Evolutionary conservation across 2,797 vertebrate genomes (phyloP), one percentile per base, ranked within the genome.

Genomic region (Yasuhikotakia modesta): DNA sequence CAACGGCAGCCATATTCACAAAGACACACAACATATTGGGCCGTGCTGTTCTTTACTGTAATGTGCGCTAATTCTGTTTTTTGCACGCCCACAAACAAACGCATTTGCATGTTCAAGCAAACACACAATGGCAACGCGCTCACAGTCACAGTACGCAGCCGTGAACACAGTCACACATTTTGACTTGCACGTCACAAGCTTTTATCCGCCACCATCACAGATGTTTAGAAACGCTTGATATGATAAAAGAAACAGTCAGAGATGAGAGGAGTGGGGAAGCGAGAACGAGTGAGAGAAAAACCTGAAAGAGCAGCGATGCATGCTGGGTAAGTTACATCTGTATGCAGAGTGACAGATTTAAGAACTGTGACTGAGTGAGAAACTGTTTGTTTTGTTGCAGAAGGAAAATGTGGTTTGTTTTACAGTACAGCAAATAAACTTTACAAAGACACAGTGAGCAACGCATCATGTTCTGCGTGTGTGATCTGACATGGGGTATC

Each of bases 1-100:
- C 71, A 74, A 87, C 80, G 82, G 79, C 61, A 75, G 53, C 3
- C 72, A 57, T 68, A 72, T 63, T 69, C 72, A 70, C 58, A 75
- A 73, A 79, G 17, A 66, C 2, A 45, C 35, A 50, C 61, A 73
- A 63, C 72, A 74, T 61, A 74, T 58, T 65, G 48, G 45, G 55
- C 63, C 14, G 4, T 68, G 74, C 24, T 32, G 22, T 63, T 70
- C 58, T 57, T 39, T 70, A 52, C 67, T 70, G 76, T 63, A 70
- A 53, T 63, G 30, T 68, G 65, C 52, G 67, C 19, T 69, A 70
- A 70, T 48, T 57, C 67, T 53, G 27, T 78, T 63, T 39, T 57
- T 65, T 50, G 48, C 58, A 70, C 17, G 30, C 68, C 60, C 76
- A 78, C 67, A 71, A 71, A 71, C 58, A 70, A 55, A 70, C 27